Percentiles rank a stretch among this genome's conserved stretches.
phyloP scores from a whole-genome alignment of 2,888 invertebrate genomes.

The Drosophila peninsularis region DNA sequence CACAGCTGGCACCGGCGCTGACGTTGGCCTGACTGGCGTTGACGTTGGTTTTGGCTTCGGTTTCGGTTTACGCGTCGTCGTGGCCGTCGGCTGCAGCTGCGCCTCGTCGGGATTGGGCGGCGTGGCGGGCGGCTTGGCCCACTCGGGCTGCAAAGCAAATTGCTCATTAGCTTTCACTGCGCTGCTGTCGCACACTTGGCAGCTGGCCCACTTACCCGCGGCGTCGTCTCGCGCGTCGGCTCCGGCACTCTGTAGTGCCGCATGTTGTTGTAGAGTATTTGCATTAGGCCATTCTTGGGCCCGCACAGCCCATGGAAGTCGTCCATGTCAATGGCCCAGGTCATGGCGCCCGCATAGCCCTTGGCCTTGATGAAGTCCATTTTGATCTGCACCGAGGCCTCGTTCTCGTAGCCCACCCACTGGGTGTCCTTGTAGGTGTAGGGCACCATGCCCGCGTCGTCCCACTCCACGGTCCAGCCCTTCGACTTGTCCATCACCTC shows the following conservation, averaged over 20 bases:
- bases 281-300: constrained; percentile 89
- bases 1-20: constrained; percentile 65
- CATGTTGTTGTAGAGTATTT: constrained; percentile 90
- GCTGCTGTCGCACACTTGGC: constrained; percentile 37
- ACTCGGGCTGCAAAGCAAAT: constrained; percentile 88
- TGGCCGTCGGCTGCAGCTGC: constrained; percentile 59
- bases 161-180: constrained; percentile 35
- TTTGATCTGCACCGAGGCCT: constrained; percentile 92
- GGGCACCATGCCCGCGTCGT: constrained; percentile 92
- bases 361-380: constrained; percentile 94
- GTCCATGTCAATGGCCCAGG: constrained; percentile 95
- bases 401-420: constrained; percentile 93
- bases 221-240: constrained; percentile 88
- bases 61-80: constrained; percentile 77
- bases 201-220: constrained; percentile 86
- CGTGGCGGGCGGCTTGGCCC: constrained; percentile 92
- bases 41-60: constrained; percentile 73
- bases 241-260: constrained; percentile 89
- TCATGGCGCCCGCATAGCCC: constrained; percentile 95
- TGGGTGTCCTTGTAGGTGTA: constrained; percentile 94
- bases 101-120: constrained; percentile 86
- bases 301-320: constrained; percentile 94
- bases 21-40: constrained; percentile 58
- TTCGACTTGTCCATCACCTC: constrained; percentile 89
- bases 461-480: constrained; percentile 94